Evolutionary conservation across 2,797 vertebrate genomes (phyloP).

Genomic region (Dicrostonyx torquatus): DNA sequence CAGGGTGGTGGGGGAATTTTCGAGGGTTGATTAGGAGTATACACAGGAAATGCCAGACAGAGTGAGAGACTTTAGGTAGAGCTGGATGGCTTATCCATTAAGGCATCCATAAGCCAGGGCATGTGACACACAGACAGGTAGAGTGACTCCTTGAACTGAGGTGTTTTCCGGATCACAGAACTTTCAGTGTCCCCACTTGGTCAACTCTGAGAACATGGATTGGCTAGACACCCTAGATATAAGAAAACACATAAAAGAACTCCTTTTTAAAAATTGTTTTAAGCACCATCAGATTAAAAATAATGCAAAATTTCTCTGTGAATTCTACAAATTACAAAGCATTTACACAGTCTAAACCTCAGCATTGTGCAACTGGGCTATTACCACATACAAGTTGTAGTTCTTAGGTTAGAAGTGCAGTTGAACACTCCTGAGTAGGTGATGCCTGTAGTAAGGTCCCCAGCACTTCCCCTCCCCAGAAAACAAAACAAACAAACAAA

Average conservation of each 20-base stretch:
- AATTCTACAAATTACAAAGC: constrained; percentile 13
- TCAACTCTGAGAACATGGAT: not conserved
- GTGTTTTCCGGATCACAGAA: not conserved
- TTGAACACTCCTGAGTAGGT: not conserved
- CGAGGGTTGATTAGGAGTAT: not conserved
- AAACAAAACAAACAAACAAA: not conserved
- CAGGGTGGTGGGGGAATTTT: not conserved
- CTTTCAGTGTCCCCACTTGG: not conserved
- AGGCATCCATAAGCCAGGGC: not conserved
- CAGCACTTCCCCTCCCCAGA: not conserved
- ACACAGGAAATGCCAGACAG: not conserved
- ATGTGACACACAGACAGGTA: not conserved
- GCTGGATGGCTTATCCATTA: not conserved
- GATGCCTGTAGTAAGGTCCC: not conserved
- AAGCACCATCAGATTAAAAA: not conserved
- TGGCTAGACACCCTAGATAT: not conserved
- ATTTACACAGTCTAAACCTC: not conserved
- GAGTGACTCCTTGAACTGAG: not conserved
- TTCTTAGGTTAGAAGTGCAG: not conserved
- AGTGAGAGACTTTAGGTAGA: not conserved
- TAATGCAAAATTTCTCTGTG: not conserved
- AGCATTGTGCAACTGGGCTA: not conserved
- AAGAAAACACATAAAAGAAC: not conserved
- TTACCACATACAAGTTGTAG: not conserved
- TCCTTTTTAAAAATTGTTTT: not conserved